Percentiles rank a stretch among this genome's conserved stretches.
phyloP scores from a whole-genome alignment of 1,140 invertebrate species.

The Drosophila kepulauana region DNA sequence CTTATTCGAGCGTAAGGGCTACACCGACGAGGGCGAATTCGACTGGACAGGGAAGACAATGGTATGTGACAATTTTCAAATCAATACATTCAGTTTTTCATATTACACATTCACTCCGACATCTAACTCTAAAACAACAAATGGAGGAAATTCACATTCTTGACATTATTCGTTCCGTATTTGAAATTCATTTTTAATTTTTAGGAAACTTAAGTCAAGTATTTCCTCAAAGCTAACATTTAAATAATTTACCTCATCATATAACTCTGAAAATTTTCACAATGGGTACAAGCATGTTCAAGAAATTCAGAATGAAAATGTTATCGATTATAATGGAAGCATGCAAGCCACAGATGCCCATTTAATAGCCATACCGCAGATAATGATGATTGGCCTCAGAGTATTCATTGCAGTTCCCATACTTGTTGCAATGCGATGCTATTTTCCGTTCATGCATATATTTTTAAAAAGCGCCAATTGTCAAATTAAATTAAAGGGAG shows the following conservation, averaged over 20 bases:
- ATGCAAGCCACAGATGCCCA: conserved; percentile 37
- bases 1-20: conserved; percentile 96
- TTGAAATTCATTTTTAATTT: conserved; percentile 64
- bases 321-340: conserved; percentile 32
- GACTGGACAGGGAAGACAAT: conserved; percentile 99
- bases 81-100: background rate
- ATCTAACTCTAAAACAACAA: background rate
- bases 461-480: conserved; percentile 51
- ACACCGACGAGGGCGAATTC: conserved; percentile 97
- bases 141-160: conserved; percentile 10
- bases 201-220: conserved; percentile 71
- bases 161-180: conserved; percentile 51
- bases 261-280: conserved; percentile 44
- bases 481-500: conserved; percentile 38
- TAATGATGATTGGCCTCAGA: conserved; percentile 37
- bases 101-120: conserved; percentile 18
- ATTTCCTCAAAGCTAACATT: conserved; percentile 33
- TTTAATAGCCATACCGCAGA: conserved; percentile 1
- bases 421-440: conserved; percentile 52
- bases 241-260: conserved; percentile 39
- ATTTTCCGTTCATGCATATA: conserved; percentile 52
- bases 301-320: conserved; percentile 12
- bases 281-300: conserved; percentile 45
- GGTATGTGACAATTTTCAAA: conserved; percentile 86
- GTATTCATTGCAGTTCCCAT: conserved; percentile 54